A percentile compares a stretch with the other conserved stretches of the same genome.
These are phyloP conservation scores for Chrysotoxum bicinctum DNA, from an alignment of 2,888 invertebrate species.

Conservation along the genomic window DNA sequence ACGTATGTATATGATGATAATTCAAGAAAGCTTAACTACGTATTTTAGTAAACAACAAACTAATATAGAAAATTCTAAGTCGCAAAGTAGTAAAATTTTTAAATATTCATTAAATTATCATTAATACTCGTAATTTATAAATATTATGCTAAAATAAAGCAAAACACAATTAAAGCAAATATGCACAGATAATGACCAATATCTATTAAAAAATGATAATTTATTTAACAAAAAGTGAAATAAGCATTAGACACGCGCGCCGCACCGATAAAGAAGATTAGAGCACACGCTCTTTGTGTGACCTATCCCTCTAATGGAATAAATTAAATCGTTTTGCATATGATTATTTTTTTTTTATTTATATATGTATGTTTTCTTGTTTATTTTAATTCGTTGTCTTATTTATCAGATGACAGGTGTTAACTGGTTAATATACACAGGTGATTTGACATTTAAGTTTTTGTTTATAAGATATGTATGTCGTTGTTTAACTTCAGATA, in stretches of 20 bases:
- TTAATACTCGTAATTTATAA: neutral
- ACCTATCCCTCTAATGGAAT: neutral
- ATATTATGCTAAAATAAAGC: neutral
- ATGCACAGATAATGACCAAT: neutral
- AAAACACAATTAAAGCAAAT: neutral
- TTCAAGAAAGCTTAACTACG: too few species aligned
- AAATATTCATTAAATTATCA: neutral
- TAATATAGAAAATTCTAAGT: too few species aligned
- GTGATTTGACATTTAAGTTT: neutral
- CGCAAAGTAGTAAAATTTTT: too few species aligned
- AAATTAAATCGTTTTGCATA: neutral
- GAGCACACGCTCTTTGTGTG: neutral
- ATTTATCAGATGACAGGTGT: neutral
- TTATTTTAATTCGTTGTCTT: neutral
- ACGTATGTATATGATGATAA: too few species aligned
- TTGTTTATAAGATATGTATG: neutral
- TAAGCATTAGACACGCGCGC: neutral
- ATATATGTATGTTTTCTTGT: neutral
- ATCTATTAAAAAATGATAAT: neutral
- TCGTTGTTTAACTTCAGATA: too few species aligned
- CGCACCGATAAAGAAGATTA: neutral
- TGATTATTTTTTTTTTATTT: neutral
- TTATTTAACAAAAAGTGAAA: neutral
- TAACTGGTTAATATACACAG: neutral
- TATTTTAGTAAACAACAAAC: too few species aligned